phyloP scores from a whole-genome alignment of 2,888 invertebrate genomes.

The Parascotia fuliginaria region DNA sequence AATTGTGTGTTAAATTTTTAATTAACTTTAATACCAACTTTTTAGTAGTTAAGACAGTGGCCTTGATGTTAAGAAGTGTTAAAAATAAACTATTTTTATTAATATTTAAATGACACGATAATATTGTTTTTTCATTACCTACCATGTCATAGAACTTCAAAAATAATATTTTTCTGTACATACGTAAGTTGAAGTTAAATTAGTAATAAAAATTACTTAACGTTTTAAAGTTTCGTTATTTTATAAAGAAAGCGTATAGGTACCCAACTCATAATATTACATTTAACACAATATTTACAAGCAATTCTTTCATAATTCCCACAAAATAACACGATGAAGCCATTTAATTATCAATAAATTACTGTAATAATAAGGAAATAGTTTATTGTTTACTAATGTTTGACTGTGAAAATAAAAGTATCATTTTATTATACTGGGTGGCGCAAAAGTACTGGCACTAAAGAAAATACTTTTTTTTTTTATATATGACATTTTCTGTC shows the following conservation, averaged over 20 bases:
- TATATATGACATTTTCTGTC: too few relatives aligned
- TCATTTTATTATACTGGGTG: too few relatives aligned
- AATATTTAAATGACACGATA: background rate
- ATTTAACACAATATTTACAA: conserved; percentile 6
- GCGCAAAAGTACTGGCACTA: too few relatives aligned
- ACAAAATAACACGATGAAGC: conserved; percentile 5
- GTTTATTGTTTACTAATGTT: conserved; percentile 6
- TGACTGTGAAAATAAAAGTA: conserved; percentile 12
- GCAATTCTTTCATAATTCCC: conserved; percentile 25
- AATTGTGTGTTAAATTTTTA: too few relatives aligned
- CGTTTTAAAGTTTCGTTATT: conserved; percentile 14
- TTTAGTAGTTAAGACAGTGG: too few relatives aligned
- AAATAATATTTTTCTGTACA: background rate
- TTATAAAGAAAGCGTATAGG: too few relatives aligned
- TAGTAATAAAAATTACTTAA: too few relatives aligned
- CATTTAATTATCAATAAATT: conserved; percentile 8
- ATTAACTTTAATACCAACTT: too few relatives aligned
- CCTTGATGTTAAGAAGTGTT: background rate
- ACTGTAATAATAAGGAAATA: conserved; percentile 4
- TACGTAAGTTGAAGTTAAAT: too few relatives aligned
- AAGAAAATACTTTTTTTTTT: too few relatives aligned
- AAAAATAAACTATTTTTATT: background rate
- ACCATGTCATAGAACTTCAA: background rate
- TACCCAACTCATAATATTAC: too few relatives aligned
- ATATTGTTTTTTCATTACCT: background rate